These are phyloP conservation scores for Caenorhabditis remanei DNA, from an alignment of 1,140 invertebrate species.

Conservation along the genomic window DNA sequence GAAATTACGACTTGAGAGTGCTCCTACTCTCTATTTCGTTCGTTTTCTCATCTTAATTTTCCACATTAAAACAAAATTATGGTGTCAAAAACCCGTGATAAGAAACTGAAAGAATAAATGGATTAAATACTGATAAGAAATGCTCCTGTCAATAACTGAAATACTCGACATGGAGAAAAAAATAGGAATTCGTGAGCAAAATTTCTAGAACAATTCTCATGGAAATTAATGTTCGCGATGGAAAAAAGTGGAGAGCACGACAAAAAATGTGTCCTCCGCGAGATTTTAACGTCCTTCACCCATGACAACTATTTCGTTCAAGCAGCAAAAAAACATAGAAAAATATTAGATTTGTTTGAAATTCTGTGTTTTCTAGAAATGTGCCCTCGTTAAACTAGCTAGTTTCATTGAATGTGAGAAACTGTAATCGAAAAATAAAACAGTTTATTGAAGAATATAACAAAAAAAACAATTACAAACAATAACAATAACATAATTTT, in stretches of 20 bases:
- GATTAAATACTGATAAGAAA: not conserved
- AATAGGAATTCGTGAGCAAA: not conserved
- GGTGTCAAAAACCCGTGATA: not conserved
- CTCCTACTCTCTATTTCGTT: not conserved
- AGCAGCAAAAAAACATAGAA: not conserved
- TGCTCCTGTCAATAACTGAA: not conserved
- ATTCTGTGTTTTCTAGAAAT: too few relatives aligned
- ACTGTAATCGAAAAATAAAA: too few relatives aligned
- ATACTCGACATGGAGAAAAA: not conserved
- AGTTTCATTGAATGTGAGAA: too few relatives aligned
- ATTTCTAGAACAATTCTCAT: too few relatives aligned
- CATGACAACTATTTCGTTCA: not conserved
- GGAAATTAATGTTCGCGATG: not conserved
- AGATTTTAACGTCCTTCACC: conserved; percentile 25
- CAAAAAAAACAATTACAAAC: too few relatives aligned
- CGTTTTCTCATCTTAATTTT: not conserved
- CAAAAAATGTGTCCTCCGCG: conserved; percentile 3
- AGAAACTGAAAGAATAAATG: not conserved
- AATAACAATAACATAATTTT: too few relatives aligned
- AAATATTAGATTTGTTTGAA: too few relatives aligned
- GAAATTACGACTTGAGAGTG: too few relatives aligned
- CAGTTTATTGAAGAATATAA: too few relatives aligned
- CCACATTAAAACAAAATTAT: not conserved
- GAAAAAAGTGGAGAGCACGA: not conserved
- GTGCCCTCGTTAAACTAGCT: too few relatives aligned